Evolutionary conservation across 2,113 vertebrate genomes (phyloP).

Genomic region (Chaetorhynchus papuensis): DNA sequence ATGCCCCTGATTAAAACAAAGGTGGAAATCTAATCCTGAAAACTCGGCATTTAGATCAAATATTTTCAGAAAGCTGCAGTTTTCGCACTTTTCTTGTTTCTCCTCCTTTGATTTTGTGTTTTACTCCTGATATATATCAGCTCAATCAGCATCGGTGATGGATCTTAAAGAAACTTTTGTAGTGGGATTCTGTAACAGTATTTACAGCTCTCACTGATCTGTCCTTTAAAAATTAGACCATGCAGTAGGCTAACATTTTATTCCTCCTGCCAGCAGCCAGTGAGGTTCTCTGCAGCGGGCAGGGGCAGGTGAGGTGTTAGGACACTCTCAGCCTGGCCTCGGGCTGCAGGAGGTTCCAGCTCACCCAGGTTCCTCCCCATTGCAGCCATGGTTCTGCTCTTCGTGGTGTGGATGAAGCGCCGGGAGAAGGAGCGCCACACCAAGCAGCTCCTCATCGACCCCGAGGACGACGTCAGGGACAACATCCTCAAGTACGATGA

Average conservation of each 20-base stretch:
- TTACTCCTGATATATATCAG: not conserved
- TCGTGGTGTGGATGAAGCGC: slow-evolving; percentile 91
- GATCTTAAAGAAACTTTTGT: not conserved
- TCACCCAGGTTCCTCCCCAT: not conserved
- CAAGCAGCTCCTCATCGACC: slow-evolving; percentile 95
- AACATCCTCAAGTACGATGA: slow-evolving; percentile 97
- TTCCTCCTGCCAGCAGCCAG: not conserved
- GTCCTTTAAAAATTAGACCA: not conserved
- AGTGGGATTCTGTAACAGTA: not conserved
- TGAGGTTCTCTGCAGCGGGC: not conserved
- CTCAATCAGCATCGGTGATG: not conserved
- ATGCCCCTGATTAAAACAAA: not conserved
- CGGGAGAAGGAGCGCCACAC: slow-evolving; percentile 91
- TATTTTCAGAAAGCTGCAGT: not conserved
- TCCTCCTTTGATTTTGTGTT: not conserved
- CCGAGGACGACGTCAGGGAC: slow-evolving; percentile 92
- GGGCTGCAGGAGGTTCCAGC: not conserved
- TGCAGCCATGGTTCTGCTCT: slow-evolving; percentile 90
- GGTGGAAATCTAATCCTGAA: not conserved
- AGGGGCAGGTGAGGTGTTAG: not conserved
- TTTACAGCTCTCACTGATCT: not conserved
- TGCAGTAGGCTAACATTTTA: not conserved
- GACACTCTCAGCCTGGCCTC: not conserved
- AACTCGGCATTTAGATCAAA: not conserved
- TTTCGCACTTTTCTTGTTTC: not conserved